These are phyloP conservation scores for Sinohyriopsis cumingii DNA, from an alignment of 2,888 invertebrate species.

Conservation along the genomic window DNA sequence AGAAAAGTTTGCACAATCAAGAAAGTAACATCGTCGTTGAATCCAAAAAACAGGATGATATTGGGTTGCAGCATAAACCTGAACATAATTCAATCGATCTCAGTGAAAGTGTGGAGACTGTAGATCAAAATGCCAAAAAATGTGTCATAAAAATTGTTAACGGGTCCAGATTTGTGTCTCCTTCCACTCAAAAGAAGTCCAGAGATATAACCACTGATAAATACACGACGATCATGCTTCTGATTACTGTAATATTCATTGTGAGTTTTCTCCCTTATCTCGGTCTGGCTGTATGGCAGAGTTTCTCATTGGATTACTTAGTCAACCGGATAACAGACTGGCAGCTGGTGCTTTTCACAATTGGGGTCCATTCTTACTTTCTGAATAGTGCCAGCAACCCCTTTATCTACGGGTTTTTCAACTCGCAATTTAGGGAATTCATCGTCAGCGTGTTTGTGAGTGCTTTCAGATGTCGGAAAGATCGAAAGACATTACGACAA, in stretches of 20 bases:
- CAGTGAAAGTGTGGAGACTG: too few relatives aligned
- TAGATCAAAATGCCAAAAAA: too few relatives aligned
- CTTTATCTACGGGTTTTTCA: slow-evolving; percentile 30
- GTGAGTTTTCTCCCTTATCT: slow-evolving; percentile 30
- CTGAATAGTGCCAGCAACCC: slow-evolving; percentile 28
- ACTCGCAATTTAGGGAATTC: slow-evolving; percentile 24
- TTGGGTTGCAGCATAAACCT: too few relatives aligned
- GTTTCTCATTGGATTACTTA: slow-evolving; percentile 17
- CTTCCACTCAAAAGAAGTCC: too few relatives aligned
- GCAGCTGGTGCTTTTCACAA: slow-evolving; percentile 17
- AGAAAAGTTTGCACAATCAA: too few relatives aligned
- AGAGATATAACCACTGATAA: slow-evolving; percentile 28
- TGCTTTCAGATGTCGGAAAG: too few relatives aligned
- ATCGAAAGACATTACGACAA: too few relatives aligned
- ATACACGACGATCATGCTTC: slow-evolving; percentile 39
- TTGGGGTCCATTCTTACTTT: slow-evolving; percentile 24
- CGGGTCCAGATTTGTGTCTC: too few relatives aligned
- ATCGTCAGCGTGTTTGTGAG: not conserved
- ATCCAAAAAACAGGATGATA: too few relatives aligned
- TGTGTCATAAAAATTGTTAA: too few relatives aligned
- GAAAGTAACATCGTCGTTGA: too few relatives aligned
- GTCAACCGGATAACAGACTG: slow-evolving; percentile 14
- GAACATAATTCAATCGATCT: too few relatives aligned
- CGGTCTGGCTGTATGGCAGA: slow-evolving; percentile 26
- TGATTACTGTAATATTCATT: slow-evolving; percentile 25